Conservation (phyloP, 2,797 vertebrate species). For the Morelia viridis region DNA sequence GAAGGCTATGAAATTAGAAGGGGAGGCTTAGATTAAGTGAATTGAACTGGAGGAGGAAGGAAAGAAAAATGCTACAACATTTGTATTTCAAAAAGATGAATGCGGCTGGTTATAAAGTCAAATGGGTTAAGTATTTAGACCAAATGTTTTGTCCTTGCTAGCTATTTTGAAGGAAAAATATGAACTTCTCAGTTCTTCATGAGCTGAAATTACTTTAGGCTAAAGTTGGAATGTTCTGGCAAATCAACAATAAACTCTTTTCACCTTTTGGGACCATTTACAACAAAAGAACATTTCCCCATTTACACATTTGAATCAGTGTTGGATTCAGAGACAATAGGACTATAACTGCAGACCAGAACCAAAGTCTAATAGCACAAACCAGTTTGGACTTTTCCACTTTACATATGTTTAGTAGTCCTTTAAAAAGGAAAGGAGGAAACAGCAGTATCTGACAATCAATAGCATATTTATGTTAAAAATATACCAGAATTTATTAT, state of each 20-base stretch:
- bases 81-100: constrained; percentile 5
- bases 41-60: constrained; percentile 28
- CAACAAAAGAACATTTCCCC: not conserved
- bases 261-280: not conserved
- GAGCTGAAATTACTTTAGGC: constrained; percentile 24
- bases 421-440: not conserved
- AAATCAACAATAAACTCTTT: constrained; percentile 2
- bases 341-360: not conserved
- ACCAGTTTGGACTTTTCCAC: not conserved
- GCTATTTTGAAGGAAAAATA: constrained; percentile 22
- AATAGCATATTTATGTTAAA: not conserved
- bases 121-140: constrained; percentile 17
- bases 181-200: constrained; percentile 16
- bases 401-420: not conserved
- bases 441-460: not conserved
- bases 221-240: not conserved
- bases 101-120: constrained; percentile 19
- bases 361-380: not conserved
- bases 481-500: not conserved
- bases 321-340: not conserved
- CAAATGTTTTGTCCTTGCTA: constrained; percentile 15
- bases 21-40: constrained; percentile 17
- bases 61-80: constrained; percentile 24
- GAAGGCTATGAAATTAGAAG: constrained; percentile 20
- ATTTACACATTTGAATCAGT: not conserved